phyloP scores from a whole-genome alignment of 1,140 invertebrate genomes.

The Heliconius congener region DNA sequence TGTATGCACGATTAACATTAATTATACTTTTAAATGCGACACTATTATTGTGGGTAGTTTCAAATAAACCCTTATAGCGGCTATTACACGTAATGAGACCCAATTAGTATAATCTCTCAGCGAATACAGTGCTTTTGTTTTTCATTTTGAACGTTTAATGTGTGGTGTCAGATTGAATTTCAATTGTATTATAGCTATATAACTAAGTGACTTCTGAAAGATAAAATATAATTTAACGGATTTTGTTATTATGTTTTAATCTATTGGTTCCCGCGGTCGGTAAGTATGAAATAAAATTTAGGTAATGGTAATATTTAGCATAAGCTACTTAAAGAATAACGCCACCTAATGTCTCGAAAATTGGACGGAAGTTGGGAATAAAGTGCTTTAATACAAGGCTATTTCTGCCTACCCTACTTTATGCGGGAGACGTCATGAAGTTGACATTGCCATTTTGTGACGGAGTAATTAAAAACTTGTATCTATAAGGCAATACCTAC shows the following conservation, averaged over 20 bases:
- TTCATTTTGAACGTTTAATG: conserved; percentile 30
- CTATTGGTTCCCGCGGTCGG: background rate
- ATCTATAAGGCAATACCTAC: too few species aligned
- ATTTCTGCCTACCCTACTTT: too few species aligned
- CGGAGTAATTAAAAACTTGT: too few species aligned
- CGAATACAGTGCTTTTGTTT: conserved; percentile 35
- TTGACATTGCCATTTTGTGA: too few species aligned
- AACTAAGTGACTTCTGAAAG: background rate
- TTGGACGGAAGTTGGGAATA: too few species aligned
- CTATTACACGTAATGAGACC: conserved; percentile 35
- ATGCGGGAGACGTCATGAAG: too few species aligned
- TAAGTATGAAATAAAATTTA: background rate
- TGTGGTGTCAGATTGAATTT: conserved; percentile 33
- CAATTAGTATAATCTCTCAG: conserved; percentile 39
- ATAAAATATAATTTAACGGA: background rate
- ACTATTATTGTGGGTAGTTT: conserved; percentile 30
- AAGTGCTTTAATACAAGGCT: too few species aligned
- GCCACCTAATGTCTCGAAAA: too few species aligned
- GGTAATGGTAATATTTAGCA: too few species aligned
- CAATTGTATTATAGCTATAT: conserved; percentile 15
- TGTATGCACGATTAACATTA: conserved; percentile 10
- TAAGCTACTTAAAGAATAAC: too few species aligned
- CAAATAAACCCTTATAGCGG: conserved; percentile 31
- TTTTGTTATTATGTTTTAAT: background rate
- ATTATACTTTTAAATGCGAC: conserved; percentile 16